Conservation (phyloP, 2,113 vertebrate genomes). For the Pterophyllum scalare region DNA sequence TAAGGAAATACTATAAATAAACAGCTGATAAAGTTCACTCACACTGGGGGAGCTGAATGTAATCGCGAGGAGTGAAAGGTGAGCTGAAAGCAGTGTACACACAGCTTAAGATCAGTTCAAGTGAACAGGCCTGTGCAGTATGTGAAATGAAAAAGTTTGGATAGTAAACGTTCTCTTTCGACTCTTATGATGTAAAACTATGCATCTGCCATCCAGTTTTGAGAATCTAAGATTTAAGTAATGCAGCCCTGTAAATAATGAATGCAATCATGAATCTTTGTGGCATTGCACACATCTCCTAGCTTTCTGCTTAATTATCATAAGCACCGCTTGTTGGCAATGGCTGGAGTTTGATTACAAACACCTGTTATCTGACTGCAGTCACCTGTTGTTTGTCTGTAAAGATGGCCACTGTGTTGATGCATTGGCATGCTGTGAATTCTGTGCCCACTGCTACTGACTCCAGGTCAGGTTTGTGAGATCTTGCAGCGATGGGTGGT, state of each 20-base stretch:
- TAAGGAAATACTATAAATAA: background rate
- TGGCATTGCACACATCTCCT: constrained; percentile 27
- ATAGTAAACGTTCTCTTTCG: too few relatives aligned
- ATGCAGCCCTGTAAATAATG: background rate
- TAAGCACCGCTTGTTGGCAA: constrained; percentile 9
- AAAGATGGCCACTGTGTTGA: constrained; percentile 56
- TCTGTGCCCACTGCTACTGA: constrained; percentile 22
- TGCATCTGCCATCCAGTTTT: background rate
- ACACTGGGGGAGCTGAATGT: background rate
- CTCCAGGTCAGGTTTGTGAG: constrained; percentile 37
- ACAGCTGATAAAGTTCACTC: background rate
- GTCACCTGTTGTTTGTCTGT: constrained; percentile 62
- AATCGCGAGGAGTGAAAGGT: background rate
- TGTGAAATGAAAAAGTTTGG: background rate
- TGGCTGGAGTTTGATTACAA: constrained; percentile 53
- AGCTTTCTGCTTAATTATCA: constrained; percentile 44
- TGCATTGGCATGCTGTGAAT: constrained; percentile 54
- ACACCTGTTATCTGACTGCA: constrained; percentile 50
- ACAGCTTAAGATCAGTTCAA: background rate
- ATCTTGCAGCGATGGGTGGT: constrained; percentile 19
- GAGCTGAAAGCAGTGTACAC: background rate
- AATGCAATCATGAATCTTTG: constrained; percentile 5
- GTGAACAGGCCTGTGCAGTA: background rate
- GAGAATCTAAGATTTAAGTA: background rate
- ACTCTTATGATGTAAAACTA: background rate